Evolutionary conservation across 2,113 vertebrate species (phyloP).

Genomic region (Chloebia gouldiae): DNA sequence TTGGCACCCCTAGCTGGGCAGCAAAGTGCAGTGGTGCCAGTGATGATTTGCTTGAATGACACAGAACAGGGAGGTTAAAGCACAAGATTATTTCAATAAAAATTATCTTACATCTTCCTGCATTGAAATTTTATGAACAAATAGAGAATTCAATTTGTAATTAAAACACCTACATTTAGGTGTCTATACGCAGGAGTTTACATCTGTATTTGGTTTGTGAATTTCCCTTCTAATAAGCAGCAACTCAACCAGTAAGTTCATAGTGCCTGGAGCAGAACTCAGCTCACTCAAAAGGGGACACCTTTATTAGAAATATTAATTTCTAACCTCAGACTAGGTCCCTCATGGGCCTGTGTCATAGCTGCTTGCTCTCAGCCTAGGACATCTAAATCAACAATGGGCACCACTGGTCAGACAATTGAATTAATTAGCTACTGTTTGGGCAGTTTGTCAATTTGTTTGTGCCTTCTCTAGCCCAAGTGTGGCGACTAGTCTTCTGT

Average conservation of each 20-base stretch:
- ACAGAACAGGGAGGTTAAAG: neutral
- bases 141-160: neutral
- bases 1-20: neutral
- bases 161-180: neutral
- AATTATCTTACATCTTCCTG: neutral
- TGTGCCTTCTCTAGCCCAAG: neutral
- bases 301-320: neutral
- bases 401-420: neutral
- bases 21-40: neutral
- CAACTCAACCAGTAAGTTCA: neutral
- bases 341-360: neutral
- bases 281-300: neutral
- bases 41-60: neutral
- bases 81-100: neutral
- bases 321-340: neutral
- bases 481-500: neutral
- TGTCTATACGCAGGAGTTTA: neutral
- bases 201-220: neutral
- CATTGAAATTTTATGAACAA: neutral
- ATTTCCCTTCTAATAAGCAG: neutral
- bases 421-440: neutral
- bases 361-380: neutral
- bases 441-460: neutral
- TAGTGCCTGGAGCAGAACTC: neutral
- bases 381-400: neutral